phyloP scores from a whole-genome alignment of 2,888 invertebrate species.

The Rhimphoctona megacephalus region DNA sequence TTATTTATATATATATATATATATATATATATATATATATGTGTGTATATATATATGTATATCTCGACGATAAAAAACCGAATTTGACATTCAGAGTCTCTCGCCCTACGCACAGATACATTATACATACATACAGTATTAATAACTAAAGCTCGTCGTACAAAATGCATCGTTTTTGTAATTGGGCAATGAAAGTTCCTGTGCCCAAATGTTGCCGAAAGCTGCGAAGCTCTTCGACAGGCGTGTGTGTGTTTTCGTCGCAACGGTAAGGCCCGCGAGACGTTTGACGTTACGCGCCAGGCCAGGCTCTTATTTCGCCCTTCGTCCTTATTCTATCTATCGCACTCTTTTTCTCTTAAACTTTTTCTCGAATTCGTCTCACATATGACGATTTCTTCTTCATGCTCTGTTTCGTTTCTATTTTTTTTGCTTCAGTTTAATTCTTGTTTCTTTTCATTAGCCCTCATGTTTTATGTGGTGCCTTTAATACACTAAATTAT shows the following conservation, averaged over 20 bases:
- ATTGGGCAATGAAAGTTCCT: constrained; percentile 26
- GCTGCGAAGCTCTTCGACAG: constrained; percentile 39
- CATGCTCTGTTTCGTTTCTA: neutral
- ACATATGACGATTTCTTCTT: neutral
- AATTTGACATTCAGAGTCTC: constrained; percentile 37
- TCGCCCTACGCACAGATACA: constrained; percentile 68
- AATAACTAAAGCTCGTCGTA: constrained; percentile 73
- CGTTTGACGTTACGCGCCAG: constrained; percentile 55
- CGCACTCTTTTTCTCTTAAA: constrained; percentile 16
- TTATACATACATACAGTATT: constrained; percentile 70
- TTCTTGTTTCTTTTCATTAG: neutral
- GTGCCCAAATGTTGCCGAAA: constrained; percentile 33
- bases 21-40: neutral
- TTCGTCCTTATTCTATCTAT: constrained; percentile 46
- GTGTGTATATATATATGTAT: constrained; percentile 20
- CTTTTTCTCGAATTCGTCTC: constrained; percentile 14
- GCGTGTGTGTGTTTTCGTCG: constrained; percentile 21
- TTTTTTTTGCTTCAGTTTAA: neutral
- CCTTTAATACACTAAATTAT: constrained; percentile 1
- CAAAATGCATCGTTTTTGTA: constrained; percentile 69
- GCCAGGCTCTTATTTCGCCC: neutral
- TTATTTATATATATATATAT: constrained; percentile 2
- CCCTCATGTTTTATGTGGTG: constrained; percentile 32
- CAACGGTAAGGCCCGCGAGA: constrained; percentile 40
- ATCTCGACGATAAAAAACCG: constrained; percentile 37